Base-by-base conservation (phyloP, 2,888 invertebrate species). In the Zhuqinia jingwanae region DNA sequence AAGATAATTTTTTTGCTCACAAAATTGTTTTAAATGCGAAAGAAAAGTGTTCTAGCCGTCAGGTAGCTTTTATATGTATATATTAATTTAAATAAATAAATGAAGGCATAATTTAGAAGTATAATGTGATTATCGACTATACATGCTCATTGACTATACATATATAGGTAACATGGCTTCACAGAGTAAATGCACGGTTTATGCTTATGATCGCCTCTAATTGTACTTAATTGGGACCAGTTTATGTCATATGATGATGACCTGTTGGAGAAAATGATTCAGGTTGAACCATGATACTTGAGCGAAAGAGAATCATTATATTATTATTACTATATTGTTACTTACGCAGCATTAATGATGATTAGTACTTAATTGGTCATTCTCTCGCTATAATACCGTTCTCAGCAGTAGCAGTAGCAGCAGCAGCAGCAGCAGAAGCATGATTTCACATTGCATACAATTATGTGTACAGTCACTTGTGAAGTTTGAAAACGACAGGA, bases 281-380 rank as follows among this genome's bases (percentile, higher is more conserved):
- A n/a, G n/a, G n/a, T n/a, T n/a, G n/a, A n/a, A n/a, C n/a, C n/a
- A n/a, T n/a, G n/a, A n/a, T n/a, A n/a, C n/a, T n/a, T n/a, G n/a
- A n/a, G n/a, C n/a, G n/a, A n/a, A n/a, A n/a, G n/a, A n/a, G n/a
- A n/a, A n/a, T n/a, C n/a, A n/a, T n/a, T n/a, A n/a, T n/a, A n/a
- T n/a, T n/a, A n/a, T n/a, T n/a, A n/a, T n/a, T n/a, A n/a, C n/a
- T n/a, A n/a, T n/a, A n/a, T 50, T 70, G 47, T 45, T 15, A 70
- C 47, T 22, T 70, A n/a, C n/a, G n/a, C 36, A 42, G 17, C 42
- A 65, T 65, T 65, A 45, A 70, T 70, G 47, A 70, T 70, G 45
- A 70, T 70, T 45, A 70, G 70, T 47, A 27, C 70, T 70, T 50
- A 70, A 70, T 70, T 70, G 70, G 47, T 70, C 25, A 70, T 70